A percentile compares a stretch with the other conserved stretches of the same genome.
phyloP scores from a whole-genome alignment of 2,888 invertebrate species.

The Alentia gelatinosa region DNA sequence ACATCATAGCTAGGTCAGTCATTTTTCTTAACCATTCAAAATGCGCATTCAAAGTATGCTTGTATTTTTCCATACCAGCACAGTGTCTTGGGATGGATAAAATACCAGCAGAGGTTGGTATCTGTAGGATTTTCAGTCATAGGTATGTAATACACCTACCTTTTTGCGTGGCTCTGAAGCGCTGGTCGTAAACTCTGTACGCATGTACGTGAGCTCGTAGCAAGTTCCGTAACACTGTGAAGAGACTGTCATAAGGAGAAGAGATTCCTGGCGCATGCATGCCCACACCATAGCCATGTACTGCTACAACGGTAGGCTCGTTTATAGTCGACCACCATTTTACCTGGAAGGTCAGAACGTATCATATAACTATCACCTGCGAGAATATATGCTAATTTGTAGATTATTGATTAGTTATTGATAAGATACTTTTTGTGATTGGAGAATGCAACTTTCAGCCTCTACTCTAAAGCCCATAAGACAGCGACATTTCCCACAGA shows the following conservation, averaged over 20 bases:
- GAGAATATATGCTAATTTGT: background rate
- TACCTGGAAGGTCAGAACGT: slow-evolving; percentile 67
- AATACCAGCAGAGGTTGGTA: background rate
- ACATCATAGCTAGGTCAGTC: background rate
- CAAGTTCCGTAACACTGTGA: slow-evolving; percentile 85
- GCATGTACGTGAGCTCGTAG: slow-evolving; percentile 85
- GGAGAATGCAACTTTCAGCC: background rate
- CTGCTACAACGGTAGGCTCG: slow-evolving; percentile 83
- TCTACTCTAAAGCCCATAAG: background rate
- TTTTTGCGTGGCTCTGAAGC: slow-evolving; percentile 61
- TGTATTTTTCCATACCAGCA: background rate
- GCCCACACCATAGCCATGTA: slow-evolving; percentile 64
- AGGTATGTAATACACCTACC: slow-evolving; percentile 58
- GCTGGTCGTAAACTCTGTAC: slow-evolving; percentile 81
- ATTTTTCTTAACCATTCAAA: background rate
- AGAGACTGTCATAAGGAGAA: slow-evolving; percentile 79
- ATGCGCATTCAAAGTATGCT: background rate
- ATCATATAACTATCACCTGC: too few species aligned
- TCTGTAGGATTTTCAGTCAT: background rate
- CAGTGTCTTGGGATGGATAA: background rate
- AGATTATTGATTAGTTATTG: background rate
- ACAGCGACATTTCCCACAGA: background rate
- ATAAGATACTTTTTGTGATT: background rate
- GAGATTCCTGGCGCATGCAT: slow-evolving; percentile 63
- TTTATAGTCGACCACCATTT: slow-evolving; percentile 88